Evolutionary conservation across 2,797 vertebrate genomes (phyloP).

Genomic region (Enteromius paludinosus): DNA sequence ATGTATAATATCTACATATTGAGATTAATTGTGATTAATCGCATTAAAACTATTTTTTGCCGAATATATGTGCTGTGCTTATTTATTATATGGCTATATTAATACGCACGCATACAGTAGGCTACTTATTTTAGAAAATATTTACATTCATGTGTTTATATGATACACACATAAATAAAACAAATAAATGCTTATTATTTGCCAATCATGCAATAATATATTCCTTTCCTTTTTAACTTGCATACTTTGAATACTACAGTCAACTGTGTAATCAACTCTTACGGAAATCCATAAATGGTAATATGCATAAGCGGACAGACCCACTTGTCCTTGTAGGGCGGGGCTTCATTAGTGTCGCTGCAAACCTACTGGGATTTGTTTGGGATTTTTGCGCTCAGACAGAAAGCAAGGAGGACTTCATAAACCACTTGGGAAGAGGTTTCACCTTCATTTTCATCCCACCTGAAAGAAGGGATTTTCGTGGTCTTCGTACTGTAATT

Average conservation of each 20-base stretch:
- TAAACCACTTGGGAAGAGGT: conserved; percentile 6
- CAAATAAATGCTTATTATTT: neutral
- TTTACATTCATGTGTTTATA: no score
- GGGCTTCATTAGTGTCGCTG: neutral
- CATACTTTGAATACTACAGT: neutral
- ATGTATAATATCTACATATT: no score
- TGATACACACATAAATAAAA: neutral
- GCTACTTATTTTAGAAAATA: no score
- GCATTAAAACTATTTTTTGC: no score
- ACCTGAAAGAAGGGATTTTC: neutral
- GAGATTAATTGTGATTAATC: no score
- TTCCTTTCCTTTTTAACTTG: neutral
- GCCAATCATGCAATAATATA: neutral
- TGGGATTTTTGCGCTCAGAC: neutral
- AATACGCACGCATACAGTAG: no score
- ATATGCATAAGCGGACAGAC: neutral
- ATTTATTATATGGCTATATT: no score
- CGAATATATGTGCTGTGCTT: no score
- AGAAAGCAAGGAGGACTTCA: neutral
- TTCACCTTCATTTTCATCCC: neutral
- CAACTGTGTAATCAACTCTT: neutral
- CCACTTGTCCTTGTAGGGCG: neutral
- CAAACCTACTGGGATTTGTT: neutral
- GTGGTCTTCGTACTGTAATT: neutral
- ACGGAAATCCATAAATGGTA: conserved; percentile 35